Base-by-base conservation (phyloP, 2,888 invertebrate species). In the Megaustenia siamemsis region DNA sequence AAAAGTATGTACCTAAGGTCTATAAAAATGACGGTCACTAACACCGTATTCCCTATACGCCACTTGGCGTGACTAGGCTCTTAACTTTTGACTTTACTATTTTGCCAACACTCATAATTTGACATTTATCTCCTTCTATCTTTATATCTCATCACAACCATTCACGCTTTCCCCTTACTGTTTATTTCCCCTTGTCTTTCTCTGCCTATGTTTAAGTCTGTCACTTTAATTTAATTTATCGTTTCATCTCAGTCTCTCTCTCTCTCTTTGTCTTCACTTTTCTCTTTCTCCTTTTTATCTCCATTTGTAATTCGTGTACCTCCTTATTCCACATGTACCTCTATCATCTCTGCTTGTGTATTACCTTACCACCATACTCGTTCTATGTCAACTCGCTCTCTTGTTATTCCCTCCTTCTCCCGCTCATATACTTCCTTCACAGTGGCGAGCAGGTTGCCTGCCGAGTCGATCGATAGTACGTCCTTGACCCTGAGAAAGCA, bases 401-500 rank as follows among this genome's bases (percentile, higher is more conserved):
- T 12, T 63, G n/a, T 21, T 49, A 24, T 38, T 56, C 10, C 15
- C 1, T 5, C 24, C 12, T 43, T 73, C n/a, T 24, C 5, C n/a
- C 49, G 1, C 43, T 49, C 45, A 45, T 21, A 10, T 28, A 12
- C 28, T 28, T 38, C 35, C 10, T 38, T 18, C 8, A 68, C 32
- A 49, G 32, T 24, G 28, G 21, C n/a, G 63, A 35, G 60, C 28
- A 32, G 18, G 28, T 38, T 18, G 35, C n/a, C 35, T 32, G 45
- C 15, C 0, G 38, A 28, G 24, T 40, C 32, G 45, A 68, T 53
- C 43, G 43, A 56, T 60, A 53, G 6, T 28, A n/a, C 63, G 75
- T 24, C 53, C 75, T 73, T 76, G 69, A 80, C 49, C 43, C 45
- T 68, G 80, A 69, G 32, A 53, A 69, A 68, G 69, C 63, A 76